Base-by-base conservation (phyloP, 2,113 vertebrate genomes). In the Phrynosoma platyrhinos region DNA sequence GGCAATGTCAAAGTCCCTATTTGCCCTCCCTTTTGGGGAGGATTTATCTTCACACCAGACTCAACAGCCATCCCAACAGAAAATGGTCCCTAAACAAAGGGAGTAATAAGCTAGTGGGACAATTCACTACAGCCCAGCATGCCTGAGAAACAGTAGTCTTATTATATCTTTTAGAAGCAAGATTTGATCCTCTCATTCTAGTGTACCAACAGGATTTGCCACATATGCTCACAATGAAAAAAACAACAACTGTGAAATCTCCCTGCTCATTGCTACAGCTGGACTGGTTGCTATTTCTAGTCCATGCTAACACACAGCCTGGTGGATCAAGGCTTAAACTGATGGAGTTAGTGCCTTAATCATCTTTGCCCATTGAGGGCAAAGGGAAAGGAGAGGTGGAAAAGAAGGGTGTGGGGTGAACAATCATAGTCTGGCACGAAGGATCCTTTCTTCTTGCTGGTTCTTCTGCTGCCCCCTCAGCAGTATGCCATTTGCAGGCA, bases 311-410 rank as follows among this genome's bases (percentile, higher is more conserved):
- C 76, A 58, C 76, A 69, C 32, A 62, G 62, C 32, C 74, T 79
- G 52, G 64, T 83, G 75, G 86, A 87, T 87, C 86, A 87, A 87
- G 78, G 68, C 86, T 87, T 87, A 87, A 62, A 81, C 64, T 79
- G 76, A 88, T 71, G 52, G 66, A 30, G 64, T 76, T 83, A 88
- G 72, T 53, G 42, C 30, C 76, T 66, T 88, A 88, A 88, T 83
- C 58, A 88, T 82, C 79, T 88, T 88, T 68, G 40, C 40, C 72
- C 58, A 68, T 21, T 68, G 42, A 83, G 81, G 72, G 86, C 72
- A 53, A 88, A 83, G 62, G 62, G 21, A 52, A 68, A 88, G 81
- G 40, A 83, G 79, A 81, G 79, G 52, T 58, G n/a, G 53, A 20
- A 55, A 68, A 68, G 74, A 66, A 42, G 8, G 58, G 6, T n/a